Conservation (phyloP, 2,888 invertebrate species). For the Baronia brevicornis region DNA sequence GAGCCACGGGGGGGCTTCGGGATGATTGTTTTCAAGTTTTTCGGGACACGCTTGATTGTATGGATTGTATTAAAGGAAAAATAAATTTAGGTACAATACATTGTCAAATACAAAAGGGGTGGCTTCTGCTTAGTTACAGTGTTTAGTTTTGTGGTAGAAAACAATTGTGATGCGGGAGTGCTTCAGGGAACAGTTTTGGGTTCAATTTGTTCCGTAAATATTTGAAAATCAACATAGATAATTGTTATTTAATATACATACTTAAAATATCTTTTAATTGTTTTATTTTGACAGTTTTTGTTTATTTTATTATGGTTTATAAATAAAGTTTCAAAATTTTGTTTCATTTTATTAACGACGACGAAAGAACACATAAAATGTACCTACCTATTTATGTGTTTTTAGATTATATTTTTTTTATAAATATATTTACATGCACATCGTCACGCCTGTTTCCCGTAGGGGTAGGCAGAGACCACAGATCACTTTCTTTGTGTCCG, state of each 20-base stretch:
- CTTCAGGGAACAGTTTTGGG: conserved; percentile 31
- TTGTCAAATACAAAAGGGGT: conserved; percentile 50
- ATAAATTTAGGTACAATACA: conserved; percentile 40
- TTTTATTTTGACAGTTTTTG: too few species aligned
- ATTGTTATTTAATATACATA: conserved; percentile 5
- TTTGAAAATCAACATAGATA: conserved; percentile 6
- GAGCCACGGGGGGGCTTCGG: conserved; percentile 48
- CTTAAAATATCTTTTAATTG: too few species aligned
- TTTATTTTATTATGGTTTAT: too few species aligned
- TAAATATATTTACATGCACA: too few species aligned
- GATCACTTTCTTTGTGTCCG: too few species aligned
- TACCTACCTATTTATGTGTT: too few species aligned
- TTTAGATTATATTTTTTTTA: too few species aligned
- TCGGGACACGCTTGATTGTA: conserved; percentile 50
- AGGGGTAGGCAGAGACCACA: too few species aligned
- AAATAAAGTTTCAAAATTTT: too few species aligned
- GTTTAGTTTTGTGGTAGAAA: conserved; percentile 46
- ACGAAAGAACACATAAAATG: too few species aligned
- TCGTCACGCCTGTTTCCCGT: too few species aligned
- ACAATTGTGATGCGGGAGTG: conserved; percentile 42
- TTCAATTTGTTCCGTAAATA: conserved; percentile 27
- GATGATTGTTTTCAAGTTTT: conserved; percentile 51
- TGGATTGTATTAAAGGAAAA: conserved; percentile 41
- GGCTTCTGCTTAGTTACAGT: conserved; percentile 41
- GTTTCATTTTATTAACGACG: too few species aligned